Percentiles rank a stretch among this genome's conserved stretches.
These are phyloP conservation scores for Kradibia gibbosae DNA, from an alignment of 1,140 invertebrate genomes.

Conservation along the genomic window DNA sequence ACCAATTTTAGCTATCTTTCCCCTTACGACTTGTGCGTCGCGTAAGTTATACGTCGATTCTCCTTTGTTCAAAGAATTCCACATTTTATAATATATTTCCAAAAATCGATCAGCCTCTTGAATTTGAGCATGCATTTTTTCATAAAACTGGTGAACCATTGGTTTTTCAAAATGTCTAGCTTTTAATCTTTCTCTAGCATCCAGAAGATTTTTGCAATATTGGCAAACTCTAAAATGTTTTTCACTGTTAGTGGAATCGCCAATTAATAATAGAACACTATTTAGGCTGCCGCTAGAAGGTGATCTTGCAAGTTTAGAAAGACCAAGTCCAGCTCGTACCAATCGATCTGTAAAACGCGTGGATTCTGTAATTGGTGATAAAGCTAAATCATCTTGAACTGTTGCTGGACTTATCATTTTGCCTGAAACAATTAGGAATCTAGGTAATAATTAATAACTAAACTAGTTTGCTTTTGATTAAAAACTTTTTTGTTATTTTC, in stretches of 20 bases:
- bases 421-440: constrained; percentile 65
- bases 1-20: constrained; percentile 88
- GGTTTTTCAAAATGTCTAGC: constrained; percentile 86
- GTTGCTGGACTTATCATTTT: constrained; percentile 76
- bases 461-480: background rate
- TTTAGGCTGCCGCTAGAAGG: constrained; percentile 71
- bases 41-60: constrained; percentile 88
- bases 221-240: constrained; percentile 85
- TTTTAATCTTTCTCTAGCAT: constrained; percentile 84
- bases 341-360: constrained; percentile 69
- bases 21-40: constrained; percentile 86
- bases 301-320: constrained; percentile 68
- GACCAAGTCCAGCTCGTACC: constrained; percentile 73
- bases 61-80: constrained; percentile 83
- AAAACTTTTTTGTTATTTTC: too few species aligned
- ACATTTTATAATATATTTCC: constrained; percentile 90
- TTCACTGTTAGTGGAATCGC: constrained; percentile 72
- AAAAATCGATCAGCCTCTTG: constrained; percentile 83
- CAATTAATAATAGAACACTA: constrained; percentile 72
- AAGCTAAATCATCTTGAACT: constrained; percentile 64
- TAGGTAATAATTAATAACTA: constrained; percentile 28
- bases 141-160: constrained; percentile 86
- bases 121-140: constrained; percentile 83
- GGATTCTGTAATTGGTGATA: constrained; percentile 62
- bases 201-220: constrained; percentile 88